Conservation (phyloP, 2,888 invertebrate species). For the Caenorhabditis sp. region DNA sequence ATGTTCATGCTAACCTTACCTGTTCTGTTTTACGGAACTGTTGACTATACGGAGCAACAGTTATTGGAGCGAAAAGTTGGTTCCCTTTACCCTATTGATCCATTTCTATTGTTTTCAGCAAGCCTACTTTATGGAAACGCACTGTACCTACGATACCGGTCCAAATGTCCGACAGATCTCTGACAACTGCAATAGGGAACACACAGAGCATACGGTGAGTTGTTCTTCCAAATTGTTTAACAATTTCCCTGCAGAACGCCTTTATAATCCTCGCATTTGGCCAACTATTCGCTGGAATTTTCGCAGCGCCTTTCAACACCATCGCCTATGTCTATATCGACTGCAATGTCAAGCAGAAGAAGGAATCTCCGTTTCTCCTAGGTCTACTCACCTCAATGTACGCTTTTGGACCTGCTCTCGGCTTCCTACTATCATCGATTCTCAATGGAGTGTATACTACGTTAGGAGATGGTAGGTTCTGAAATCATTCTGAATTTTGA, state of each 20-base stretch:
- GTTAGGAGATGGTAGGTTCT: constrained; percentile 63
- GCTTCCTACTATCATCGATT: constrained; percentile 74
- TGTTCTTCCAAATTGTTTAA: too few relatives aligned
- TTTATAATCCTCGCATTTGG: constrained; percentile 71
- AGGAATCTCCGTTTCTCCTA: constrained; percentile 74
- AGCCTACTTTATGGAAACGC: constrained; percentile 62
- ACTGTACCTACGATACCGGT: constrained; percentile 29
- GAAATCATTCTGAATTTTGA: background rate
- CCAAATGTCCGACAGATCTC: background rate
- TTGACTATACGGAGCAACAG: constrained; percentile 64
- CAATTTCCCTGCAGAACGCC: constrained; percentile 72
- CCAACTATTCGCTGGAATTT: constrained; percentile 74
- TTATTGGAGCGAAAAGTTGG: constrained; percentile 53
- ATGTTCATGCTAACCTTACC: constrained; percentile 77
- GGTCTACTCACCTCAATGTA: constrained; percentile 79
- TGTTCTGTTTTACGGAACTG: constrained; percentile 73
- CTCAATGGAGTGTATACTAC: constrained; percentile 74
- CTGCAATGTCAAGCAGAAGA: constrained; percentile 71
- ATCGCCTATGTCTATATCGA: constrained; percentile 78
- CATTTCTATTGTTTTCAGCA: constrained; percentile 49
- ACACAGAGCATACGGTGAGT: constrained; percentile 64
- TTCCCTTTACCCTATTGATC: background rate
- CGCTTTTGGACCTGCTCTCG: constrained; percentile 79
- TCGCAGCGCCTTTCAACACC: constrained; percentile 79
- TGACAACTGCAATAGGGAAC: constrained; percentile 68